phyloP scores from a whole-genome alignment of 2,113 vertebrate species.

The Agapornis roseicollis region DNA sequence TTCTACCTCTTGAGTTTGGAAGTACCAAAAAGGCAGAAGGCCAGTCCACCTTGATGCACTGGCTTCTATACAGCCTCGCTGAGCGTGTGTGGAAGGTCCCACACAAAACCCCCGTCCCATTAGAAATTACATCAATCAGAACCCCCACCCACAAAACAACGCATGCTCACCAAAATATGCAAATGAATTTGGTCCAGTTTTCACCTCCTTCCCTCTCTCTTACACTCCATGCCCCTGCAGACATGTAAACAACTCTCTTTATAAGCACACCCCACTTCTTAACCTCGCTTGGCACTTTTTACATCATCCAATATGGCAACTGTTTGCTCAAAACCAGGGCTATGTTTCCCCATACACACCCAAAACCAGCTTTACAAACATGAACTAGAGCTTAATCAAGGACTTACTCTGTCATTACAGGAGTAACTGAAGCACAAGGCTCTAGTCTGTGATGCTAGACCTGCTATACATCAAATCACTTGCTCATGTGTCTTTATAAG shows the following conservation, averaged over 20 bases:
- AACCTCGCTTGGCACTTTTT: not conserved
- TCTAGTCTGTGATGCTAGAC: not conserved
- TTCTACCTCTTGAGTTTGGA: not conserved
- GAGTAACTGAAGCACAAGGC: not conserved
- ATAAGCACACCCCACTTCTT: not conserved
- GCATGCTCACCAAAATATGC: no score
- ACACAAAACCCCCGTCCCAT: no score
- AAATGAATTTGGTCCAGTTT: not conserved
- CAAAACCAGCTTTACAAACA: not conserved
- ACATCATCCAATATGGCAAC: not conserved
- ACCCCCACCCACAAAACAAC: not conserved
- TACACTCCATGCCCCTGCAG: not conserved
- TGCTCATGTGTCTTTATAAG: not conserved
- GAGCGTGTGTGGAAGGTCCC: accelerated
- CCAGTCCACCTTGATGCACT: accelerated
- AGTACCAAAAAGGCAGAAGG: not conserved
- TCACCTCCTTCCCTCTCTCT: not conserved
- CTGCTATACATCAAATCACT: accelerated
- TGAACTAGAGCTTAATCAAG: not conserved
- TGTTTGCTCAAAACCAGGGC: not conserved
- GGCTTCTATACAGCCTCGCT: not conserved
- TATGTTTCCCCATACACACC: not conserved
- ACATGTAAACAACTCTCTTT: not conserved
- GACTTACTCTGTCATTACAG: not conserved
- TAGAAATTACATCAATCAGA: not conserved